Base-by-base conservation (phyloP, 1,140 invertebrate genomes). In the Drosophila ananassae region DNA sequence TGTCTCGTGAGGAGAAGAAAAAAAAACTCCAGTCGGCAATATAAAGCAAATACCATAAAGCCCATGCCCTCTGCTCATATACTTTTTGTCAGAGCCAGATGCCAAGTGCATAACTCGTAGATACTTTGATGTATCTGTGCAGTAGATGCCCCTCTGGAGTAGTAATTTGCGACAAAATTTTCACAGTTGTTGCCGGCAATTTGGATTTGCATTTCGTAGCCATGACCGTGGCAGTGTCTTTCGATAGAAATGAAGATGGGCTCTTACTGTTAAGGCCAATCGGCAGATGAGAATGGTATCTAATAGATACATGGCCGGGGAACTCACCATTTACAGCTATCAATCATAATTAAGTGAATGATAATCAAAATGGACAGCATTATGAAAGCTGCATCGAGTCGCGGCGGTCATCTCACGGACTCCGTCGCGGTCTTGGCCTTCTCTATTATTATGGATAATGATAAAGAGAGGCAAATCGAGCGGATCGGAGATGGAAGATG, bases 321-420 rank as follows among this genome's bases (percentile, higher is more conserved):
- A 47, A 53, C 76, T 81, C 78, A 80, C 52, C 74, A 87, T 89
- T 89, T 89, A 89, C 83, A 89, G 83, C 83, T 89, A 89, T 89
- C 83, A 89, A 89, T 89, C 83, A 89, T 89, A 89, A 89, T 89
- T 89, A 89, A 89, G 77, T 89, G 83, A 83, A 89, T 89, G 84
- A 89, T 89, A 89, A 89, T 89, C 84, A 89, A 89, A 83, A 89
- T 89, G 76, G 63, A 83, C 83, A 87, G 84, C 75, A 82, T 87
- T 87, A 87, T 85, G 64, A 66, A 76, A 75, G 71, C 55, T 71
- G 62, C 46, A 67, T 39, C 60, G 56, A 25, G 39, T 79, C 46
- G 54, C 37, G 48, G 50, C 54, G 57, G 59, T 53, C 73, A 71
- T 62, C 64, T 21, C 28, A 21, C 58, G 39, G 60, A 17, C 17